Base-by-base conservation (phyloP, 1,140 invertebrate species). In the Penaeus japonicus region DNA sequence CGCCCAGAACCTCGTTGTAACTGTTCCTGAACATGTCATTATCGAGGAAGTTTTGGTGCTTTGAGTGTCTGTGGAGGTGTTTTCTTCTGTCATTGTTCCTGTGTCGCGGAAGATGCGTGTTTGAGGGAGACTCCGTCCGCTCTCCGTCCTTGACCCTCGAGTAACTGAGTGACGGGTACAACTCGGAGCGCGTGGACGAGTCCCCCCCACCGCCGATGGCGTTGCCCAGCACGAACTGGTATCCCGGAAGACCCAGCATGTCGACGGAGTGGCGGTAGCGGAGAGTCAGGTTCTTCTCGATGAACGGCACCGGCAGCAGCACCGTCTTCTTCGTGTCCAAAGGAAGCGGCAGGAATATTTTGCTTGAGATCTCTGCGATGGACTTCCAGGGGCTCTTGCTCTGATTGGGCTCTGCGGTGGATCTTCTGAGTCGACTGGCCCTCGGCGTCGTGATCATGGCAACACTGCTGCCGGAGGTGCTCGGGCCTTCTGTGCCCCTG, bases 281-380 rank as follows among this genome's bases (percentile, higher is more conserved):
- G 20, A 90, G 84, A 39, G 87, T 90, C 18, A 90, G 53, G 59
- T 89, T 89, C 85, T 81, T 89, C 73, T 89, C 78, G 7, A 90
- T 77, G 55, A 84, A 79, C 1, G 90, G 83, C 59, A 89, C 73
- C 2, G 87, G 84, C 22, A 89, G 81, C 55, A 83, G 12, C 53
- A 90, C 85, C 27, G 80, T 79, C 53, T 87, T 89, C 27, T 65
- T 81, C 27, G 84, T 87, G 59, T 89, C 88, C 20, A 87, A 70
- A 1, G 87, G 84, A n/a, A 89, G 75, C 12, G 88, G 78, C 7
- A 90, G 70, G 79, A 90, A 90, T 87, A 90, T 87, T 24, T 85
- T 90, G 20, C 81, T 79, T 20, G 89, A 87, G 18, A 89, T 89
- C 27, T 87, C 80, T 18, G 80, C 35, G 27, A 88, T 55, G 32